These are phyloP conservation scores for Halocynthia roretzi DNA, from an alignment of 23 tunicate species.

Conservation along the genomic window DNA sequence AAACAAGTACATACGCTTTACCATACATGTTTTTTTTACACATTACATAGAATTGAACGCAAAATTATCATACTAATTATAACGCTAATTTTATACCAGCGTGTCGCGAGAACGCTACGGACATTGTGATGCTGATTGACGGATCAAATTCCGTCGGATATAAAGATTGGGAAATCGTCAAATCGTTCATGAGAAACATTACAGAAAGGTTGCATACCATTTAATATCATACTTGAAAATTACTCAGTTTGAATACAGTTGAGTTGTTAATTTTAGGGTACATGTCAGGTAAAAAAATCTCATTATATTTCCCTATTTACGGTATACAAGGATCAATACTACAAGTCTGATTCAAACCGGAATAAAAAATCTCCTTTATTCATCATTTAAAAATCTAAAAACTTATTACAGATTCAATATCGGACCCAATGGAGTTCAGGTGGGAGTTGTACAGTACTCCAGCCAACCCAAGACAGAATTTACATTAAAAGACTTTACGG, in stretches of 20 bases:
- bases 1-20: slow-evolving; percentile 32
- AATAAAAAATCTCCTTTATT: too few species aligned
- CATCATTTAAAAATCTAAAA: too few species aligned
- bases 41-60: neutral
- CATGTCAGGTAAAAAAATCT: too few species aligned
- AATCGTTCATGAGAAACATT: slow-evolving; percentile 67
- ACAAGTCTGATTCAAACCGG: too few species aligned
- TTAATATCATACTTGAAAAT: too few species aligned
- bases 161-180: slow-evolving; percentile 49
- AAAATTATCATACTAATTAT: neutral
- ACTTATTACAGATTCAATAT: slow-evolving; percentile 42
- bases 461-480: slow-evolving; percentile 47
- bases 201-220: slow-evolving; percentile 19
- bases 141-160: slow-evolving; percentile 72
- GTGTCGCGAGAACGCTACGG: slow-evolving; percentile 67
- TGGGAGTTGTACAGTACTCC: slow-evolving; percentile 76
- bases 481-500: slow-evolving; percentile 49
- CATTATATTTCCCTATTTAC: too few species aligned
- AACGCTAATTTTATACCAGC: slow-evolving; percentile 11
- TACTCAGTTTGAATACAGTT: too few species aligned
- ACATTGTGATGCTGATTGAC: slow-evolving; percentile 62
- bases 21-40: neutral
- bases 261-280: too few species aligned
- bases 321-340: too few species aligned
- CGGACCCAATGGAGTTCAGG: slow-evolving; percentile 48